A percentile compares a stretch with the other conserved stretches of the same genome.
Conservation (phyloP, 2,888 invertebrate species). For the Tachina lurida region DNA sequence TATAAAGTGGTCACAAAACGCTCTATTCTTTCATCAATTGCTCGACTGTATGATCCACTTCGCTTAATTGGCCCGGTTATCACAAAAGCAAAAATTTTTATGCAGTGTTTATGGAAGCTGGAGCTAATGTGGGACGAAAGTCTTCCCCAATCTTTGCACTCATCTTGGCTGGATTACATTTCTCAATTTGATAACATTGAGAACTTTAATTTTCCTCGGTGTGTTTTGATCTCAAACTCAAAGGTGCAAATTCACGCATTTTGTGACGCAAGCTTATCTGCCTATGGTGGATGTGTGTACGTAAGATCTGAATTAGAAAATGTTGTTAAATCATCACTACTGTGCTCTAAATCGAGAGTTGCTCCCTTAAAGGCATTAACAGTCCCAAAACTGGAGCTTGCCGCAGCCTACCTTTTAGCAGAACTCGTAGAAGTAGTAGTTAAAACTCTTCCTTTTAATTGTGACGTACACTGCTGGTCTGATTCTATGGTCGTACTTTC, state of each 20-base stretch:
- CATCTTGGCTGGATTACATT: too few species aligned
- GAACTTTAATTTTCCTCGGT: slow-evolving; percentile 7
- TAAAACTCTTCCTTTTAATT: slow-evolving; percentile 37
- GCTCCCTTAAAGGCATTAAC: slow-evolving; percentile 18
- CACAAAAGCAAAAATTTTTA: too few species aligned
- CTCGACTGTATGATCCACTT: background rate
- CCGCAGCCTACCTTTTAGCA: slow-evolving; percentile 30
- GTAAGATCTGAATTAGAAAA: slow-evolving; percentile 28
- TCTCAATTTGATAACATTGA: too few species aligned
- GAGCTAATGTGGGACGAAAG: too few species aligned
- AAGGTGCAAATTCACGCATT: slow-evolving; percentile 51
- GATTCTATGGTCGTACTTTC: slow-evolving; percentile 57
- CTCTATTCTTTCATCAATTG: background rate
- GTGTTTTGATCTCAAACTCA: background rate
- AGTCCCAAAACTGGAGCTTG: slow-evolving; percentile 18
- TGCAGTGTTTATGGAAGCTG: too few species aligned
- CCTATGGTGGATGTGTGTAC: slow-evolving; percentile 45
- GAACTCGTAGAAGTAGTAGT: slow-evolving; percentile 9
- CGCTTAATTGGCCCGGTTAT: too few species aligned
- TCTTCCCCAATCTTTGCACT: too few species aligned
- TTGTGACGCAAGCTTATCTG: slow-evolving; percentile 34
- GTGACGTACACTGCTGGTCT: slow-evolving; percentile 56
- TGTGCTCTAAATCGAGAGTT: slow-evolving; percentile 59
- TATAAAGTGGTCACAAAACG: slow-evolving; percentile 1
- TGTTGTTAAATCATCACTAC: too few species aligned